Percentiles rank a stretch among this genome's conserved stretches.
Conservation (phyloP, 2,888 invertebrate genomes). For the Drosophila suboccidentalis region DNA sequence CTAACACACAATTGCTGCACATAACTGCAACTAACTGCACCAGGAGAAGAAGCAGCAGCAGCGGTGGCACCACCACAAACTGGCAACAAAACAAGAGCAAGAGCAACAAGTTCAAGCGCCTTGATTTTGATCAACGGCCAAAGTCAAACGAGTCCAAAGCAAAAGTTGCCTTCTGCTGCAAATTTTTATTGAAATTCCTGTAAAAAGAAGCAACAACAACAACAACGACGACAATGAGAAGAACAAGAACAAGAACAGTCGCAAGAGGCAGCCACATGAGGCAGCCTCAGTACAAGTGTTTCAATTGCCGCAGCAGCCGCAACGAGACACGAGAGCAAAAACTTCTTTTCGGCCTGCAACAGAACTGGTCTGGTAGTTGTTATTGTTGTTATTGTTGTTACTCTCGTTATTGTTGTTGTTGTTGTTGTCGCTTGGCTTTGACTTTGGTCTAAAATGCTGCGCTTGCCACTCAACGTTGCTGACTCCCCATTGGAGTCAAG, state of each 20-base stretch:
- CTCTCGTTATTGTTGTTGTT: slow-evolving; percentile 18
- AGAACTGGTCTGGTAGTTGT: slow-evolving; percentile 73
- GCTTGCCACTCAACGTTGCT: slow-evolving; percentile 36
- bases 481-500: slow-evolving; percentile 41
- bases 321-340: slow-evolving; percentile 53
- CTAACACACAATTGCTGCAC: slow-evolving; percentile 62
- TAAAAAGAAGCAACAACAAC: slow-evolving; percentile 62
- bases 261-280: slow-evolving; percentile 46
- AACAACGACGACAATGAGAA: slow-evolving; percentile 32
- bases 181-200: slow-evolving; percentile 81
- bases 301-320: slow-evolving; percentile 66
- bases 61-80: slow-evolving; percentile 36
- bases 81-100: slow-evolving; percentile 68
- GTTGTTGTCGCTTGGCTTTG: slow-evolving; percentile 55
- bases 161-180: slow-evolving; percentile 73
- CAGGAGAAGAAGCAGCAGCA: slow-evolving; percentile 22
- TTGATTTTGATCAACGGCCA: slow-evolving; percentile 75
- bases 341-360: slow-evolving; percentile 69
- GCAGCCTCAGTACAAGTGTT: slow-evolving; percentile 72
- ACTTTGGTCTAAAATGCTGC: slow-evolving; percentile 79
- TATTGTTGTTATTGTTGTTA: slow-evolving; percentile 37
- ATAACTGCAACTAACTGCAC: slow-evolving; percentile 80
- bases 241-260: slow-evolving; percentile 38
- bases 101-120: slow-evolving; percentile 78
- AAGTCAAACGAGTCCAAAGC: slow-evolving; percentile 80